phyloP scores from a whole-genome alignment of 2,888 invertebrate genomes.

The Stictocephala bisonia region DNA sequence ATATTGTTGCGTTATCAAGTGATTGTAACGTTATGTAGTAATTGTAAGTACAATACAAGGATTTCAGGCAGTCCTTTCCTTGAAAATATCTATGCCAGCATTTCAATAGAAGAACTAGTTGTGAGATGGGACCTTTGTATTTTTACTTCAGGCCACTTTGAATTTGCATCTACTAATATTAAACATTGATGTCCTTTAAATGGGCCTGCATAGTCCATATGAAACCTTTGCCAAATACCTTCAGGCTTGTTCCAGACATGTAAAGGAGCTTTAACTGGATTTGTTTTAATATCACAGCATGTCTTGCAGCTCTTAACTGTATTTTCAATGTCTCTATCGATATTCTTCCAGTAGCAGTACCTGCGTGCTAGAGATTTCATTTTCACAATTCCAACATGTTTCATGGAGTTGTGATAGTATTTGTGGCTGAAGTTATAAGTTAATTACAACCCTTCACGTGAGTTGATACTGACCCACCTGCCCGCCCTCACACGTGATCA shows the following conservation, averaged over 20 bases:
- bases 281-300: constrained; percentile 55
- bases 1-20: too few relatives aligned
- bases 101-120: too few relatives aligned
- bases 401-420: too few relatives aligned
- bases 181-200: constrained; percentile 27
- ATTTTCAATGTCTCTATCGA: constrained; percentile 56
- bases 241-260: constrained; percentile 57
- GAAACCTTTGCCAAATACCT: constrained; percentile 53
- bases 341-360: constrained; percentile 56
- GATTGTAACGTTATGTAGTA: too few relatives aligned
- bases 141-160: constrained; percentile 48
- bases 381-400: constrained; percentile 57
- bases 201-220: constrained; percentile 46
- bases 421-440: too few relatives aligned
- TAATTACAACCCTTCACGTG: too few relatives aligned
- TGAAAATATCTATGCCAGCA: too few relatives aligned
- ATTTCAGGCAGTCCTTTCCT: too few relatives aligned
- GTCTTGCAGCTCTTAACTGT: constrained; percentile 52
- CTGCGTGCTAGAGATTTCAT: constrained; percentile 58
- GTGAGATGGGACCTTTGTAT: too few relatives aligned
- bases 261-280: constrained; percentile 55
- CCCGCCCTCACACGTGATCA: too few relatives aligned
- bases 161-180: constrained; percentile 49
- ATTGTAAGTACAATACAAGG: too few relatives aligned
- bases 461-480: too few relatives aligned